Evolutionary conservation across 2,797 vertebrate genomes (phyloP), one percentile per base, ranked within the genome.

Genomic region (Cossypha heuglini): DNA sequence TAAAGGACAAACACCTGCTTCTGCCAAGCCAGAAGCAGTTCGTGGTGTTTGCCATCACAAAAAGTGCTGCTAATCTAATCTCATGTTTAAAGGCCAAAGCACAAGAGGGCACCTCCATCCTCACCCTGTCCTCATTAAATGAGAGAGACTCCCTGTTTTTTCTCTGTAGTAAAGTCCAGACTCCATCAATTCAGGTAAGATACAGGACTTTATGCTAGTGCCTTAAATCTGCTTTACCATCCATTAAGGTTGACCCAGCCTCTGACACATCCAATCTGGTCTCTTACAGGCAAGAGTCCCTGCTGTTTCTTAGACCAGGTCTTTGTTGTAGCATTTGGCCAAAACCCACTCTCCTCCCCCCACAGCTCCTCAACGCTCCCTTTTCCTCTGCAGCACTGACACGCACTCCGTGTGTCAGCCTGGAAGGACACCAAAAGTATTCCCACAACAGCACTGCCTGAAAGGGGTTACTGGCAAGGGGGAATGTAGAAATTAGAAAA

Each of bases 251-350:
- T 54, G n/a, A n/a, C 18, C 35, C 2, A 1, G 43, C 13, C 48
- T 61, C 51, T 28, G 33, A 35, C 20, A 7, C 1, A 8, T 67
- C 38, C n/a, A 35, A 0, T 24, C 48, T 75, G 22, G 11, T 33
- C 35, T 86, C 58, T 59, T 25, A 58, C 2, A 63, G 26, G 38
- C 51, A 64, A 64, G 22, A 74, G 38, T 11, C 16, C 49, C 57
- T 3, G 4, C 25, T 71, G 3, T 45, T 67, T 55, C 61, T 83
- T 43, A 76, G 13, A 57, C 8, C 38, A 72, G 31, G 40, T n/a
- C n/a, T 75, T 45, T 0, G 3, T 25, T 0, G 0, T 9, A 40
- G 21, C 4, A 10, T 45, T 69, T 51, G 64, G 82, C 43, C 2
- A 2, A 71, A 66, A 57, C 12, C 1, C 35, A 24, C n/a, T 43